phyloP scores from a whole-genome alignment of 2,888 invertebrate species.

The Strigamia maritima region DNA sequence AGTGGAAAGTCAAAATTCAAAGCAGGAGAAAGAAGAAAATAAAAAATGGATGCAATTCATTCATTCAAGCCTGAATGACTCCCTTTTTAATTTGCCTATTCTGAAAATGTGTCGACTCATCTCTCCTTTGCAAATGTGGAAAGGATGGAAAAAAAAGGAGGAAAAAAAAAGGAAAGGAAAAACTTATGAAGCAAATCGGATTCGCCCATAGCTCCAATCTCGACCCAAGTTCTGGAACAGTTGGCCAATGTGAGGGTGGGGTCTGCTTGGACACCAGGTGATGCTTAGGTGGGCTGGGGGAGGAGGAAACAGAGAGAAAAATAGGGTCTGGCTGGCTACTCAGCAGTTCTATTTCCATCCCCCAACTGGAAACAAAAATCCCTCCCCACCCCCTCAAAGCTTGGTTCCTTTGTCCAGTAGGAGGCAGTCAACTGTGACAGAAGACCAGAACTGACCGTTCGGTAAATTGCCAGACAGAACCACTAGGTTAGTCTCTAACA shows the following conservation, averaged over 20 bases:
- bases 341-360: conserved; percentile 37
- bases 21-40: neutral
- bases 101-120: conserved; percentile 34
- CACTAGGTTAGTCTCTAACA: conserved; percentile 1
- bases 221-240: conserved; percentile 35
- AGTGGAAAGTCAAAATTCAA: neutral
- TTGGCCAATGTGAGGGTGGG: conserved; percentile 16
- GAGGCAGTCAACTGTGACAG: conserved; percentile 36
- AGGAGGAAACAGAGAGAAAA: neutral
- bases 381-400: neutral
- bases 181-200: conserved; percentile 33
- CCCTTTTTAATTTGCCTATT: conserved; percentile 13
- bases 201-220: conserved; percentile 30
- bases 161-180: conserved; percentile 30
- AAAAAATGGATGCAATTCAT: neutral
- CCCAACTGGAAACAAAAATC: neutral
- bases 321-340: conserved; percentile 36
- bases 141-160: neutral
- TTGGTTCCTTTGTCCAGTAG: conserved; percentile 37
- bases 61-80: neutral
- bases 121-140: neutral
- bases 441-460: conserved; percentile 38
- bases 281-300: conserved; percentile 31
- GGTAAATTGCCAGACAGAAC: conserved; percentile 19
- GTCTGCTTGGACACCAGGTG: conserved; percentile 36